phyloP scores from a whole-genome alignment of 2,797 vertebrate species.

The Uromys caudimaculatus region DNA sequence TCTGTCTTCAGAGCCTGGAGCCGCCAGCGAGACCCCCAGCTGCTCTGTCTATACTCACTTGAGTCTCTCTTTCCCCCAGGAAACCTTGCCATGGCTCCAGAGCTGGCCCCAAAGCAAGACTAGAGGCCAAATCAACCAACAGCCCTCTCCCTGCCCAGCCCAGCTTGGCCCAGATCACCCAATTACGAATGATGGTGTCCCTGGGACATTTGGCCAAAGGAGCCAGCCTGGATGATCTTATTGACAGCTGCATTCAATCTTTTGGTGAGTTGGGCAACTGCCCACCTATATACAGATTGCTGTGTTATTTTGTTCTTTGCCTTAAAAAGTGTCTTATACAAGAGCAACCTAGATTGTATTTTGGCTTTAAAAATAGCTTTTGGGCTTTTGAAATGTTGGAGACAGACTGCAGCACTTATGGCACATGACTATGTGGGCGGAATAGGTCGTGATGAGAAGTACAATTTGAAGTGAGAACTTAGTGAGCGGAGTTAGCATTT shows the following conservation, averaged over 20 bases:
- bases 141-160: constrained; percentile 88
- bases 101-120: constrained; percentile 89
- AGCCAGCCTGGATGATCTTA: constrained; percentile 95
- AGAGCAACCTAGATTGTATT: constrained; percentile 72
- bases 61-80: constrained; percentile 85
- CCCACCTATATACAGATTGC: constrained; percentile 51
- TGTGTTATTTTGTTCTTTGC: constrained; percentile 67
- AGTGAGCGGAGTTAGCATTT: constrained; percentile 54
- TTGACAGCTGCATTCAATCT: constrained; percentile 94
- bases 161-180: constrained; percentile 88
- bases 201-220: constrained; percentile 94
- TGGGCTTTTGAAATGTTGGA: constrained; percentile 71
- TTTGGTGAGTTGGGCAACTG: constrained; percentile 93
- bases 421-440: constrained; percentile 79
- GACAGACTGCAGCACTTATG: constrained; percentile 52
- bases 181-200: constrained; percentile 90
- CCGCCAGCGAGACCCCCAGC: constrained; percentile 27
- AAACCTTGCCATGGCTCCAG: constrained; percentile 90
- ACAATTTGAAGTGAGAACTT: constrained; percentile 74
- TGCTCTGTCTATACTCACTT: constrained; percentile 33
- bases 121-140: constrained; percentile 88
- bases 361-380: constrained; percentile 76
- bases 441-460: constrained; percentile 78
- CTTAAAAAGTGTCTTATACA: constrained; percentile 69
- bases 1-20: constrained; percentile 43